A percentile compares a stretch with the other conserved stretches of the same genome.
Evolutionary conservation across 1,140 invertebrate genomes (phyloP).

Genomic region (Drosophila dunni): DNA sequence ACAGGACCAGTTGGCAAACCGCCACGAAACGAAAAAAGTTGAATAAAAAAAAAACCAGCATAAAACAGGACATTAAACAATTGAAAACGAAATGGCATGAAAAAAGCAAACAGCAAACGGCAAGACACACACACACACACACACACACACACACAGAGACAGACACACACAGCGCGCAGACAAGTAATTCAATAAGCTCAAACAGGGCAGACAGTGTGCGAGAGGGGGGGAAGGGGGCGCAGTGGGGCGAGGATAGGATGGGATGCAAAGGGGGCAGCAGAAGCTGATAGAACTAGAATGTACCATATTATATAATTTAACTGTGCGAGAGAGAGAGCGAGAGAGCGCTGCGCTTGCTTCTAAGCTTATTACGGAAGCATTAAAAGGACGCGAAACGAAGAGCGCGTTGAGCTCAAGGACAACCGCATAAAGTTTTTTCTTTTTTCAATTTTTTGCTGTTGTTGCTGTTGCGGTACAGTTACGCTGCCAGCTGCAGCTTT

Average conservation of each 20-base stretch:
- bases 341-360: neutral
- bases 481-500: constrained; percentile 25
- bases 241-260: neutral
- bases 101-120: constrained; percentile 22
- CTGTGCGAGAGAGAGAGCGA: constrained; percentile 1
- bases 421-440: constrained; percentile 24
- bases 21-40: neutral
- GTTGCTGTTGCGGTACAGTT: constrained; percentile 34
- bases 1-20: constrained; percentile 33
- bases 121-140: constrained; percentile 21
- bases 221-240: neutral
- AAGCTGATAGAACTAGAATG: constrained; percentile 37
- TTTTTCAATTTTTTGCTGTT: neutral
- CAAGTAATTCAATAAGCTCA: constrained; percentile 55
- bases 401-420: constrained; percentile 45
- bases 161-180: too few relatives aligned
- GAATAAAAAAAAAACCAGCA: constrained; percentile 9
- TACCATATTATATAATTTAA: constrained; percentile 31
- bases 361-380: constrained; percentile 32
- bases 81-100: constrained; percentile 53
- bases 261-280: neutral
- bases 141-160: constrained; percentile 4
- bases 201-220: constrained; percentile 20
- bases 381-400: constrained; percentile 20
- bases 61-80: constrained; percentile 72